A percentile compares a stretch with the other conserved stretches of the same genome.
These are phyloP conservation scores for Calameuta idolon DNA, from an alignment of 2,888 invertebrate genomes.

Conservation along the genomic window DNA sequence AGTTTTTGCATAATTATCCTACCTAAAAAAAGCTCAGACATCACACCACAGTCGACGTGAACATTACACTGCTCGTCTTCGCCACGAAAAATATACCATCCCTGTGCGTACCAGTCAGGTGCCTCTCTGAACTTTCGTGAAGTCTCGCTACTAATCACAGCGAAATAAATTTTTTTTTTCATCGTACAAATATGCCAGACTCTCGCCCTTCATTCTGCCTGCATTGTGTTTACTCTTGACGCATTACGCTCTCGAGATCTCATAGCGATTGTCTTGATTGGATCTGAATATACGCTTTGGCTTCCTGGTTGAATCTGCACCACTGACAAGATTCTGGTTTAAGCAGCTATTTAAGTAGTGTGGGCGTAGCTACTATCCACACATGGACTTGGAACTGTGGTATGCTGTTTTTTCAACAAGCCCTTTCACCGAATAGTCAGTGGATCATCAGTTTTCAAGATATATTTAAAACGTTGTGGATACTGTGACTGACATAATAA, in stretches of 20 bases:
- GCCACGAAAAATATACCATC: too few species aligned
- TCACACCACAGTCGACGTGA: too few species aligned
- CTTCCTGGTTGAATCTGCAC: conserved; percentile 8
- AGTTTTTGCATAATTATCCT: conserved; percentile 21
- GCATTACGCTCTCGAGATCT: conserved; percentile 12
- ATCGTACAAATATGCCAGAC: conserved; percentile 38
- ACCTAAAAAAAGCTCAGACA: conserved; percentile 5
- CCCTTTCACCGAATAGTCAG: conserved; percentile 3
- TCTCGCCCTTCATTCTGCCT: conserved; percentile 22
- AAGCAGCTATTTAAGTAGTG: conserved; percentile 20
- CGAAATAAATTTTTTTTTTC: conserved; percentile 21
- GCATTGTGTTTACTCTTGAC: background rate
- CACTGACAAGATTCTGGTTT: conserved; percentile 8
- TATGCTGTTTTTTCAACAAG: conserved; percentile 14
- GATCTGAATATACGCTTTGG: conserved; percentile 19
- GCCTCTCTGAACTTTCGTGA: too few species aligned
- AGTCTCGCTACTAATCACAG: too few species aligned
- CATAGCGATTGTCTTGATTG: conserved; percentile 21
- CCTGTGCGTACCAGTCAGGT: too few species aligned
- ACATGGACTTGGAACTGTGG: conserved; percentile 26
- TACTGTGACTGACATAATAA: too few species aligned
- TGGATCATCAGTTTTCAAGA: background rate
- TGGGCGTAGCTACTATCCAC: conserved; percentile 24
- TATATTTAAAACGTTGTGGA: too few species aligned
- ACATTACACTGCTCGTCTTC: too few species aligned